A percentile compares a stretch with the other conserved stretches of the same genome.
Evolutionary conservation across 2,888 invertebrate species (phyloP).

Genomic region (Cephonodes hylas): DNA sequence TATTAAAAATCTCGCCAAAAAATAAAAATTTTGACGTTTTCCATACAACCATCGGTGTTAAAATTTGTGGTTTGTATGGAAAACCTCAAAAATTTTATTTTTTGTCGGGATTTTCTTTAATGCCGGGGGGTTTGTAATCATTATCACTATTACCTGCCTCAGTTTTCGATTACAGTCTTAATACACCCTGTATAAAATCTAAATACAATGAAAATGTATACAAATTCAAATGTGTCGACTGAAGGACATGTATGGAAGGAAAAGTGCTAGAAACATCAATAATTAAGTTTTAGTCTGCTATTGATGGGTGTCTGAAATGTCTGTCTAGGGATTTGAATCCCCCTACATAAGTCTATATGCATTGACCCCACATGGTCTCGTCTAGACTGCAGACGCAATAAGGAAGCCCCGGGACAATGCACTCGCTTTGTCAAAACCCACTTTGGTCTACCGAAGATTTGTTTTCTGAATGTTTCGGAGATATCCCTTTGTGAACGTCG

Average conservation of each 20-base stretch:
- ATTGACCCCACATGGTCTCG: constrained; percentile 50
- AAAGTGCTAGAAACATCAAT: constrained; percentile 16
- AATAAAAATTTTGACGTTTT: no score
- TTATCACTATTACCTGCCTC: no score
- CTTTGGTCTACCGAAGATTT: not conserved
- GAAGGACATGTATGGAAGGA: not conserved
- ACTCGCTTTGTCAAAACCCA: constrained; percentile 23
- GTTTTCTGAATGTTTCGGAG: not conserved
- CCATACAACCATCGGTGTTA: no score
- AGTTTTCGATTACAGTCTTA: no score
- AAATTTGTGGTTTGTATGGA: no score
- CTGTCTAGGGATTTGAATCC: constrained; percentile 37
- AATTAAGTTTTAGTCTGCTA: constrained; percentile 17
- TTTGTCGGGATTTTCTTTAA: no score
- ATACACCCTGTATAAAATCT: no score
- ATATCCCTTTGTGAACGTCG: not conserved
- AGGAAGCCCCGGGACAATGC: constrained; percentile 55
- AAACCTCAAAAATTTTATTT: no score
- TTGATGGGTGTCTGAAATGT: constrained; percentile 28
- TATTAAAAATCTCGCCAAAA: no score
- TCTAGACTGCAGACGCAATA: constrained; percentile 57
- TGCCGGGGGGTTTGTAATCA: no score
- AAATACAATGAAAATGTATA: no score
- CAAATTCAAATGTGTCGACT: not conserved
- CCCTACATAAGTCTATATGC: constrained; percentile 18